phyloP scores from a whole-genome alignment of 2,113 vertebrate genomes.

The Heloderma charlesbogerti region DNA sequence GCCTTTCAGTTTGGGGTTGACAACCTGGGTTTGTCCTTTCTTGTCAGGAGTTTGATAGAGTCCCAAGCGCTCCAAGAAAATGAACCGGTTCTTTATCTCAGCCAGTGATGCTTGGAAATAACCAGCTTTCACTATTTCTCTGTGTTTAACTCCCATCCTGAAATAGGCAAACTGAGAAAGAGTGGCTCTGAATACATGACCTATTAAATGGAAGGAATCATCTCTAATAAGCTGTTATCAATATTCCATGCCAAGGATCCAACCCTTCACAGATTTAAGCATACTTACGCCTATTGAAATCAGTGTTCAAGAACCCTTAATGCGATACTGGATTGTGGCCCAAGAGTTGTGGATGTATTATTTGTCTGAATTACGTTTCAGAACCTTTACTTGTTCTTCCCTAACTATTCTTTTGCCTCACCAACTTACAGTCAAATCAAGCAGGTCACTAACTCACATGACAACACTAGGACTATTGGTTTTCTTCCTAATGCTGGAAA shows the following conservation, averaged over 20 bases:
- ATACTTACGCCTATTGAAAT: not conserved
- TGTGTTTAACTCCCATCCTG: conserved; percentile 90
- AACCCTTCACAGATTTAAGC: not conserved
- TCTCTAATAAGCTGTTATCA: not conserved
- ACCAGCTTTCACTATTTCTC: conserved; percentile 81
- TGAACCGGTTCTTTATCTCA: conserved; percentile 84
- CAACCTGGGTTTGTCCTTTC: conserved; percentile 83
- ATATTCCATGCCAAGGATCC: not conserved
- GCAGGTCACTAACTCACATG: not conserved
- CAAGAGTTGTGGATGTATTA: not conserved
- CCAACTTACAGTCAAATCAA: not conserved
- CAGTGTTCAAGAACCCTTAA: not conserved
- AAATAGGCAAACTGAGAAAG: conserved; percentile 91
- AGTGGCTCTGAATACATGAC: not conserved
- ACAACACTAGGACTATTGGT: not conserved
- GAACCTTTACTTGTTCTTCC: not conserved
- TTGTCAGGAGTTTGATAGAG: conserved; percentile 89
- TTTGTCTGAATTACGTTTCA: not conserved
- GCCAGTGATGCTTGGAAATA: conserved; percentile 80
- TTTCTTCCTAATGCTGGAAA: not conserved
- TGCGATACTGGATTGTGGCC: not conserved
- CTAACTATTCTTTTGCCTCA: not conserved
- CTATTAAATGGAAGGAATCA: not conserved
- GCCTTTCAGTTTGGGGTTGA: conserved; percentile 86
- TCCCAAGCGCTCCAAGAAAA: conserved; percentile 91